Evolutionary conservation across 2,113 vertebrate genomes (phyloP).

Genomic region (Narcine bancroftii): DNA sequence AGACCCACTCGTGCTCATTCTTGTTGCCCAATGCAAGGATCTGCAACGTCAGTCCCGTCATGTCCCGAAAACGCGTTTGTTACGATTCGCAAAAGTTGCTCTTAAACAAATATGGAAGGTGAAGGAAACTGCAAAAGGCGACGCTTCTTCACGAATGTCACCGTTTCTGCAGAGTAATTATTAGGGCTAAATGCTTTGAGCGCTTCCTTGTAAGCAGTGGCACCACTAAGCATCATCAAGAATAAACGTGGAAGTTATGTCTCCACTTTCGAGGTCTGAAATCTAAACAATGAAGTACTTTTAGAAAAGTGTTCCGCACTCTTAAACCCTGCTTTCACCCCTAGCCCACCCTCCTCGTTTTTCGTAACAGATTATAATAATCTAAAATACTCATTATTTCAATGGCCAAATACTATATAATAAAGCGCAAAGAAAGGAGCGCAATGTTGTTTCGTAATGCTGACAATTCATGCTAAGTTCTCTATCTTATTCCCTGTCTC

Average conservation of each 20-base stretch:
- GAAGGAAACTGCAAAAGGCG: neutral
- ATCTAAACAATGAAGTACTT: neutral
- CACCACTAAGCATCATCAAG: neutral
- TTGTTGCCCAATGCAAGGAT: neutral
- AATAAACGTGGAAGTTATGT: neutral
- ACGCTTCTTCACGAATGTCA: neutral
- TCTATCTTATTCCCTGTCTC: neutral
- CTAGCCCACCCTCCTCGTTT: neutral
- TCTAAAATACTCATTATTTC: neutral
- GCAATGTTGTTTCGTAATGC: neutral
- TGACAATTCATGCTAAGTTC: neutral
- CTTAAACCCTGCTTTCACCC: too few species aligned
- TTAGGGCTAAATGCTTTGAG: neutral
- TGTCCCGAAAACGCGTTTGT: neutral
- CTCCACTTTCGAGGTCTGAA: too few species aligned
- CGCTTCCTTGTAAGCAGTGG: neutral
- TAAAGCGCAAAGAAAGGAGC: neutral
- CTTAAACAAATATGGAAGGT: neutral
- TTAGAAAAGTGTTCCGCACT: neutral
- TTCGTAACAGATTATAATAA: neutral
- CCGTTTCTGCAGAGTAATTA: neutral
- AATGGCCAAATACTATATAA: neutral
- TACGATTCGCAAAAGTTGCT: conserved; percentile 26
- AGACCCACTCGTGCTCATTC: neutral
- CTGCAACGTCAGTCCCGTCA: too few species aligned